Percentiles rank a stretch among this genome's conserved stretches.
phyloP scores from a whole-genome alignment of 37 sponge, comb jelly and placozoan species.

The Tethya wilhelma region DNA sequence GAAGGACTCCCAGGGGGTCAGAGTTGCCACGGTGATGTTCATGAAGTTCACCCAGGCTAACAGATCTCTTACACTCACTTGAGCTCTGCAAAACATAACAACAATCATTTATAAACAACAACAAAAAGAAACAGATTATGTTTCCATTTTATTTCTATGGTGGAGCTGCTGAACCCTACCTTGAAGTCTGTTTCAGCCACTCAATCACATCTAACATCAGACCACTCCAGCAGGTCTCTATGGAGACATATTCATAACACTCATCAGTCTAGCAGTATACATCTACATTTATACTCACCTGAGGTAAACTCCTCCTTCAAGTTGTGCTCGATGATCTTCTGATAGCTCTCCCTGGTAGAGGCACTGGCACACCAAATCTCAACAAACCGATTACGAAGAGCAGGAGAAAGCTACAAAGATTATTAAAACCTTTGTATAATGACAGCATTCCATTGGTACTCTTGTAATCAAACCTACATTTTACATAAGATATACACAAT shows the following conservation, averaged over 20 bases:
- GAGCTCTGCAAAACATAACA: conserved; percentile 25
- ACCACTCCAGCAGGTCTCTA: conserved; percentile 41
- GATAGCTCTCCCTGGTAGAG: conserved; percentile 26
- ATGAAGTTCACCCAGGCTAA: conserved; percentile 91
- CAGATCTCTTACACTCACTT: conserved; percentile 81
- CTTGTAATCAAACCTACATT: background rate
- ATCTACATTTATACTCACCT: conserved; percentile 5
- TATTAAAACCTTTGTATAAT: background rate
- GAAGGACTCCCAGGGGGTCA: conserved; percentile 50
- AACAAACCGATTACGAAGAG: conserved; percentile 95
- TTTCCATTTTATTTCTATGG: too few relatives aligned
- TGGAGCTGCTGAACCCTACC: background rate
- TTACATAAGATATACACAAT: background rate
- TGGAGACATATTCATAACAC: background rate
- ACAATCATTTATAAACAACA: too few relatives aligned
- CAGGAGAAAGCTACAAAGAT: conserved; percentile 87
- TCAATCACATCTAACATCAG: conserved; percentile 58
- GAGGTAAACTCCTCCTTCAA: conserved; percentile 15
- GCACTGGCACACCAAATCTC: conserved; percentile 93
- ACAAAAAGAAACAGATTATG: background rate
- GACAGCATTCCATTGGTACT: background rate
- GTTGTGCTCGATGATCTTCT: conserved; percentile 54
- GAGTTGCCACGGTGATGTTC: conserved; percentile 40
- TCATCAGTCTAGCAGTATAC: background rate
- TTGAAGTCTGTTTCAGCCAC: conserved; percentile 34